Percentiles rank a stretch among this genome's conserved stretches.
Conservation (phyloP, 2,797 vertebrate species). For the Ataeniobius toweri region DNA sequence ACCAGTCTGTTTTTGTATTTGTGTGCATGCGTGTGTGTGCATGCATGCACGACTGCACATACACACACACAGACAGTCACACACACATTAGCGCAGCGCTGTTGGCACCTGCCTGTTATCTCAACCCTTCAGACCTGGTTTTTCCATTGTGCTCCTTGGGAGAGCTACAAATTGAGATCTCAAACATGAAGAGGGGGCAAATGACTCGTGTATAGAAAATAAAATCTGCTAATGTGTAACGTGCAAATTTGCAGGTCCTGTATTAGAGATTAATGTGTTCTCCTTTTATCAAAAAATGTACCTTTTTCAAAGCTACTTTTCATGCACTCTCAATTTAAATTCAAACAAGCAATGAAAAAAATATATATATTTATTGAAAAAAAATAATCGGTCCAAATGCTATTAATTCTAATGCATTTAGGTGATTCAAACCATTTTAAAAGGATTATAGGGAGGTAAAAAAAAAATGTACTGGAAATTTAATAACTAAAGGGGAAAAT, state of each 20-base stretch:
- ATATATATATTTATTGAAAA: conserved; percentile 1
- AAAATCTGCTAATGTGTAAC: conserved; percentile 72
- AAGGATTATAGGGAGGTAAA: conserved; percentile 12
- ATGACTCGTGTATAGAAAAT: conserved; percentile 67
- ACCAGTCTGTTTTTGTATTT: background rate
- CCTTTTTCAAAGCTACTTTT: conserved; percentile 52
- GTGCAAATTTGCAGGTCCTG: conserved; percentile 62
- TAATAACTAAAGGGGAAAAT: conserved; percentile 35
- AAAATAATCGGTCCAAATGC: conserved; percentile 5
- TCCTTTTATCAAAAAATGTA: conserved; percentile 58
- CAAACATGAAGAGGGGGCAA: conserved; percentile 76
- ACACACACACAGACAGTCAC: conserved; percentile 17
- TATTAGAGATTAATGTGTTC: conserved; percentile 66
- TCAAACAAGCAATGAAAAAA: background rate
- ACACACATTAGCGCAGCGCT: conserved; percentile 48
- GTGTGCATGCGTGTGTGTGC: conserved; percentile 13
- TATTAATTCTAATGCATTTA: conserved; percentile 11
- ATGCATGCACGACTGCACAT: conserved; percentile 16
- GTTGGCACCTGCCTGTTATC: conserved; percentile 81
- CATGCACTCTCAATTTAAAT: conserved; percentile 61
- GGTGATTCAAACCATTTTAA: conserved; percentile 33
- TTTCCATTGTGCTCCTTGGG: conserved; percentile 75
- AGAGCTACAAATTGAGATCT: conserved; percentile 81
- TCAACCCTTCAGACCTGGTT: conserved; percentile 74
- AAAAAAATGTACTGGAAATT: conserved; percentile 44